Percentiles rank a stretch among this genome's conserved stretches.
phyloP scores from a whole-genome alignment of 2,797 vertebrate species.

The Scyliorhinus canicula region DNA sequence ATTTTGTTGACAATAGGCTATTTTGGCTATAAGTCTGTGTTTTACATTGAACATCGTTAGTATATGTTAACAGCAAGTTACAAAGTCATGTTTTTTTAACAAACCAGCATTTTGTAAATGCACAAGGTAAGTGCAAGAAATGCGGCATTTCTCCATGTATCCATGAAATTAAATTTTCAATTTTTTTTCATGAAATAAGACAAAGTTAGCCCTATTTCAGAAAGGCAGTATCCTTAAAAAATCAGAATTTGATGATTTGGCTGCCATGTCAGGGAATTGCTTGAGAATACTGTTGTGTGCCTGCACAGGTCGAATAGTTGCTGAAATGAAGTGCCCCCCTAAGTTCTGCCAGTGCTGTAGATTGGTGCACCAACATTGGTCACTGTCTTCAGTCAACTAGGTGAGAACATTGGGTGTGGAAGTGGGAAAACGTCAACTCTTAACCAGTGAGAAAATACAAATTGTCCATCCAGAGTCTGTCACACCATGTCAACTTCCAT shows the following conservation, averaged over 20 bases:
- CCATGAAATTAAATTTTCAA: not conserved
- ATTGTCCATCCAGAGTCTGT: not conserved
- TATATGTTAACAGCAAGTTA: not conserved
- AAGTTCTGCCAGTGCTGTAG: not conserved
- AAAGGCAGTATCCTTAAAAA: not conserved
- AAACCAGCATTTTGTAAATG: not conserved
- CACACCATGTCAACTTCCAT: not conserved
- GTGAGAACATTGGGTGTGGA: not conserved
- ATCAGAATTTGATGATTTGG: not conserved
- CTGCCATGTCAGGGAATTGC: not conserved
- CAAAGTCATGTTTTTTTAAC: not conserved
- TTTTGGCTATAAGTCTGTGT: not conserved
- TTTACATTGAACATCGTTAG: not conserved
- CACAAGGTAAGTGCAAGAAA: not conserved
- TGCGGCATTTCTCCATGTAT: not conserved
- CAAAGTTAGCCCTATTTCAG: not conserved
- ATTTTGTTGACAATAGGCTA: not conserved
- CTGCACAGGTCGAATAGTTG: not conserved
- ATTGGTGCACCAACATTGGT: not conserved
- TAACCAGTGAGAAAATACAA: not conserved
- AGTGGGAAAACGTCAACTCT: not conserved
- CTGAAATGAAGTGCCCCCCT: not conserved
- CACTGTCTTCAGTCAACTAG: not conserved
- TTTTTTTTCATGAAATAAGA: not conserved
- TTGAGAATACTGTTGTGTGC: too few species aligned